Base-by-base conservation (phyloP, 2,888 invertebrate genomes). In the Cistogaster globosa region DNA sequence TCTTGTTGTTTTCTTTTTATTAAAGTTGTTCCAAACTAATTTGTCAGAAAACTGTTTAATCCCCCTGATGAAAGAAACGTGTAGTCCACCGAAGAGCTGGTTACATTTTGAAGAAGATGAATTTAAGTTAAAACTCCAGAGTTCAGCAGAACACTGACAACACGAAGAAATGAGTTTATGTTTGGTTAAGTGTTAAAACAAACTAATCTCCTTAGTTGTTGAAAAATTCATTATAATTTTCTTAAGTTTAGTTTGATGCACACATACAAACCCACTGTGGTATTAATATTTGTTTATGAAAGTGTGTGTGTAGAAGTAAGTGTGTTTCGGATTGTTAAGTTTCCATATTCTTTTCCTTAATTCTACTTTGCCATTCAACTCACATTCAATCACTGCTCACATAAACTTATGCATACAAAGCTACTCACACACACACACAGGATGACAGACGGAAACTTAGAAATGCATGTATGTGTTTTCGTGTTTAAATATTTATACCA, bases 401-500 rank as follows among this genome's bases (percentile, higher is more conserved):
- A 65, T 45, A 36, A 7, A 9, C 62, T 57, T 65, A 55, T 78
- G 55, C 62, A 78, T 32, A 65, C 38, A 72, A 57, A 38, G 42
- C 22, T 53, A 62, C 16, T 42, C 9, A 36, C 1, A 55, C 12
- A 36, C 1, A 55, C 12, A 55, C 4, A 55, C 12, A 55, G 1
- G 48, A 6, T 11, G 16, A 62, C 20, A 18, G 5, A 26, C 26
- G 4, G 26, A 60, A 18, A 60, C 60, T 55, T 63, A 78, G 69
- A 69, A 55, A 78, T 77, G 71, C 62, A 78, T 77, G 71, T 22
- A 58, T 76, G 76, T 67, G 74, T n/a, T n/a, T n/a, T n/a, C 78
- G 78, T 82, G 82, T 82, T 85, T 78, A 79, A 85, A 85, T 75
- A 85, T 85, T 85, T 82, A 85, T 85, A 85, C 78, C 82, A 85